These are phyloP conservation scores for Lordiphosa andalusiaca DNA, from an alignment of 2,888 invertebrate species.

Conservation along the genomic window DNA sequence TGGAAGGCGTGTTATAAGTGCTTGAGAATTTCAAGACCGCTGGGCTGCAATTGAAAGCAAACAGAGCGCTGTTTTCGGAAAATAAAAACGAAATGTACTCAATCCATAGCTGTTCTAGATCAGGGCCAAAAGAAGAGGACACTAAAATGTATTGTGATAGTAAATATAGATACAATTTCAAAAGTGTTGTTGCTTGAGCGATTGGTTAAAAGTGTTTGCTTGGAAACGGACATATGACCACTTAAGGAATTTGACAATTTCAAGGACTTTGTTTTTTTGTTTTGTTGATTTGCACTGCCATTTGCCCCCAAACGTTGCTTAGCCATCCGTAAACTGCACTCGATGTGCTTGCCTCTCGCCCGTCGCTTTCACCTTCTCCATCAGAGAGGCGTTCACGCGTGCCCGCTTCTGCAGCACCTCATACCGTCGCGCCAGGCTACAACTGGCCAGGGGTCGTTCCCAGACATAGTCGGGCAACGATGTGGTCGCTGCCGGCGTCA, in stretches of 20 bases:
- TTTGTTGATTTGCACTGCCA: conserved; percentile 2
- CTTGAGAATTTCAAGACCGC: too few relatives aligned
- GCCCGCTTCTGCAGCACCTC: conserved; percentile 32
- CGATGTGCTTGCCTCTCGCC: not conserved
- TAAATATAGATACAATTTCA: too few relatives aligned
- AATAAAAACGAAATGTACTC: too few relatives aligned
- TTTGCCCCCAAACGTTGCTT: not conserved
- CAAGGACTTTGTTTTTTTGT: not conserved
- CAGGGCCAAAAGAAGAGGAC: too few relatives aligned
- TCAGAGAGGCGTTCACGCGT: not conserved
- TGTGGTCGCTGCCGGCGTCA: not conserved
- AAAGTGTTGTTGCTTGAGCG: too few relatives aligned
- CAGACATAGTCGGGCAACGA: not conserved
- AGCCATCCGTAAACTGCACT: conserved; percentile 5
- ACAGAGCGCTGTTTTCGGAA: too few relatives aligned
- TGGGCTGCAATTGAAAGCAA: too few relatives aligned
- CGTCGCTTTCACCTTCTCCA: not conserved
- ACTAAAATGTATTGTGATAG: too few relatives aligned
- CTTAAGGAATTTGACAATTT: not conserved
- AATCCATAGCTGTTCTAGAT: too few relatives aligned
- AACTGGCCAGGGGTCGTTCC: not conserved
- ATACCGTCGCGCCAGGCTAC: conserved; percentile 21
- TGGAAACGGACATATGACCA: too few relatives aligned
- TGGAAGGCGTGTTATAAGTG: too few relatives aligned
- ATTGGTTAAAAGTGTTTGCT: too few relatives aligned